Evolutionary conservation across 1,140 invertebrate species (phyloP).

Genomic region (Portunus trituberculatus): DNA sequence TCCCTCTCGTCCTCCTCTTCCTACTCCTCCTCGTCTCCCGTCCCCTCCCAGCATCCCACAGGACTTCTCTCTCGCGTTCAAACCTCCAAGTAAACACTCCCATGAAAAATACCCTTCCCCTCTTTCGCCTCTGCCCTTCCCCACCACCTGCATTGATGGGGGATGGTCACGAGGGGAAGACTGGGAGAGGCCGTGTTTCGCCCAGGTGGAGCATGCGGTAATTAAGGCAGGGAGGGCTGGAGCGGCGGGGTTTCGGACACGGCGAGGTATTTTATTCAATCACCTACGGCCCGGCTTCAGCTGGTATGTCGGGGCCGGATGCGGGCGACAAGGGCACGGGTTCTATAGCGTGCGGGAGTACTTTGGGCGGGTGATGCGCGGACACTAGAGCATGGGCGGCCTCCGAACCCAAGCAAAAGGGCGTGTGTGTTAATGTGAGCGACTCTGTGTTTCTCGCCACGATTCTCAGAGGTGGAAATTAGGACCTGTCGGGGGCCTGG

Average conservation of each 20-base stretch:
- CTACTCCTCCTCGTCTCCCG: not conserved
- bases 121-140: not conserved
- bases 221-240: not conserved
- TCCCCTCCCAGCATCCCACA: not conserved
- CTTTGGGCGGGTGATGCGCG: not conserved
- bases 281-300: slow-evolving; percentile 62
- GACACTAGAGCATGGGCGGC: not conserved
- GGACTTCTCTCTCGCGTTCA: not conserved
- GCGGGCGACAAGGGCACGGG: slow-evolving; percentile 46
- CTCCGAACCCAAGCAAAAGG: slow-evolving; percentile 1
- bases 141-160: not conserved
- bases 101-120: not conserved
- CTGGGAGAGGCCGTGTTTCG: not conserved
- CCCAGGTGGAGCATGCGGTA: not conserved
- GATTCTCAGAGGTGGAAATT: not conserved
- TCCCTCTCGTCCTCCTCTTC: not conserved
- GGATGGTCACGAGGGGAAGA: not conserved
- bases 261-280: slow-evolving; percentile 69
- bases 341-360: not conserved
- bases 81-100: not conserved
- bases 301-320: slow-evolving; percentile 46
- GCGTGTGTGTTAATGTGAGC: slow-evolving; percentile 42
- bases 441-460: not conserved
- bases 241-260: slow-evolving; percentile 37
- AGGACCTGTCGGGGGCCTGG: not conserved